Evolutionary conservation across 1,140 invertebrate species (phyloP).

Genomic region (Zeugodacus cucurbitae): DNA sequence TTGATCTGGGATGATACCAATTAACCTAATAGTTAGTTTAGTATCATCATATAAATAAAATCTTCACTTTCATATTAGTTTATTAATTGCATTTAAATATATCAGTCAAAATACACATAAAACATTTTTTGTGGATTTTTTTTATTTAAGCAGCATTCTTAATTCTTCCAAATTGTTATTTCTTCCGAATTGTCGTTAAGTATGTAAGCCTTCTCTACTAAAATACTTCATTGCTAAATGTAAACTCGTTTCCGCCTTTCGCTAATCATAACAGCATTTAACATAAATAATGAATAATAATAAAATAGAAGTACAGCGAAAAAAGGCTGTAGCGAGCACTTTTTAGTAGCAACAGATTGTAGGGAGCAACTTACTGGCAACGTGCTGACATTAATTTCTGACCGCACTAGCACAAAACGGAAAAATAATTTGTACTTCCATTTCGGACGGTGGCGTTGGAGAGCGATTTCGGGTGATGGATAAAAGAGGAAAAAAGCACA

Average conservation of each 20-base stretch:
- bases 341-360: background rate
- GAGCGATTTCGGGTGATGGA: background rate
- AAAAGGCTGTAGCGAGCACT: background rate
- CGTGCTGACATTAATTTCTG: background rate
- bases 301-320: background rate
- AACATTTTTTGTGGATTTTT: no score
- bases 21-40: no score
- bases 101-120: no score
- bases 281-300: background rate
- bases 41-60: no score
- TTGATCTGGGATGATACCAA: no score
- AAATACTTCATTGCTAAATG: background rate
- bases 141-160: no score
- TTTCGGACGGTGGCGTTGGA: background rate
- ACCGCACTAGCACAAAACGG: background rate
- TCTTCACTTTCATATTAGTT: no score
- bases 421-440: background rate
- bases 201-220: no score
- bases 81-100: no score
- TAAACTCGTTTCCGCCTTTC: conserved; percentile 4
- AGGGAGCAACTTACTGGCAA: background rate
- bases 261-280: background rate
- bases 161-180: no score
- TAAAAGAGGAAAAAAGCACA: background rate
- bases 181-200: no score